These are phyloP conservation scores for Ceryle rudis DNA, from an alignment of 2,797 vertebrate genomes.

Conservation along the genomic window DNA sequence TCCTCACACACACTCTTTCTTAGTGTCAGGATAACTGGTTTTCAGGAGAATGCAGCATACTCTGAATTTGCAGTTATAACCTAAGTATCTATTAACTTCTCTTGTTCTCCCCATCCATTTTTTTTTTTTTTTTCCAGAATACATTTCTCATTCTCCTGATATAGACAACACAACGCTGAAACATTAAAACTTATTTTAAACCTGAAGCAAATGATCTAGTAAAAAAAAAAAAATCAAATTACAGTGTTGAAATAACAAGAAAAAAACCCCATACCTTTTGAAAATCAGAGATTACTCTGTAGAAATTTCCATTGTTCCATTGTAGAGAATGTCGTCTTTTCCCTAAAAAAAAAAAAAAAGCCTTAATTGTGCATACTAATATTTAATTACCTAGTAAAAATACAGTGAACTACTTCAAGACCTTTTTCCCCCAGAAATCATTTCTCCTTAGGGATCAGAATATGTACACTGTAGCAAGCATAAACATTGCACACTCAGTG, in stretches of 20 bases:
- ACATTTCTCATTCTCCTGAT: background rate
- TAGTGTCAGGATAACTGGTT: background rate
- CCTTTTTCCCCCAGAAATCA: background rate
- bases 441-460: background rate
- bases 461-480: background rate
- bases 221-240: background rate
- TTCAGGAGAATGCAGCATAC: background rate
- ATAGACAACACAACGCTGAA: background rate
- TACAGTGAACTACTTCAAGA: background rate
- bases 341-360: background rate
- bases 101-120: accelerated
- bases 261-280: conserved; percentile 43
- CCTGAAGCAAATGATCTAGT: background rate
- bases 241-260: background rate
- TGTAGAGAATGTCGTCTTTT: conserved; percentile 3
- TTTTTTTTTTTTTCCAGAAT: background rate
- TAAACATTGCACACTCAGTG: background rate
- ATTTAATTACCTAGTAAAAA: conserved; percentile 4
- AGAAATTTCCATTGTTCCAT: background rate
- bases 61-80: background rate
- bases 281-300: conserved; percentile 21
- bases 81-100: background rate
- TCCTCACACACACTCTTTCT: background rate
- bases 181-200: background rate
- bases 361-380: background rate